Percentiles rank a stretch among this genome's conserved stretches.
Conservation (phyloP, 37 sponge, comb jelly and placozoan genomes). For the Eunapius fragilis region DNA sequence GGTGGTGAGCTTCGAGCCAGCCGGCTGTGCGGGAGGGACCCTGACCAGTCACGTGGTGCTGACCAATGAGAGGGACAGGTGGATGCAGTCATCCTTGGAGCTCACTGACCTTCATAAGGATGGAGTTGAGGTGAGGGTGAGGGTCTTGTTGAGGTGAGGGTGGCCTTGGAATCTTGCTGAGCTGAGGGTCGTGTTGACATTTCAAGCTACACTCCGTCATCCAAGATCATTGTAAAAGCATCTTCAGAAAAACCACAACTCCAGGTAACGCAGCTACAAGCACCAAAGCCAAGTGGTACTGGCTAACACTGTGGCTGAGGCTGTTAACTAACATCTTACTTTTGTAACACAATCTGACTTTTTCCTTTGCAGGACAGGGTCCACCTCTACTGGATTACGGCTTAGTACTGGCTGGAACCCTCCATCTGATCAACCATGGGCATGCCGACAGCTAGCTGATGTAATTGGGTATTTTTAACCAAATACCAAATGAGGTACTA, state of each 20-base stretch:
- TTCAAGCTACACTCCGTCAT: not conserved
- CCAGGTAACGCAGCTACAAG: slow-evolving; percentile 12
- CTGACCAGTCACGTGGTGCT: slow-evolving; percentile 18
- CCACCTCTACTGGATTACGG: slow-evolving; percentile 58
- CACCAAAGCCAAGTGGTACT: no score
- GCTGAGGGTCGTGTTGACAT: no score
- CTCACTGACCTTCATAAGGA: slow-evolving; percentile 17
- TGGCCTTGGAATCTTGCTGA: no score
- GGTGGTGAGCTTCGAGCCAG: not conserved
- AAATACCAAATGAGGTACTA: no score
- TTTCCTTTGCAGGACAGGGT: not conserved
- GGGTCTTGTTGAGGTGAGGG: no score
- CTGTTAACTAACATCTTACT: no score
- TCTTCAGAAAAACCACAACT: slow-evolving; percentile 57
- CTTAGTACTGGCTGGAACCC: slow-evolving; percentile 43
- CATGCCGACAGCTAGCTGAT: slow-evolving; percentile 51
- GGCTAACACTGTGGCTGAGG: no score
- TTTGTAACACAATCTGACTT: no score
- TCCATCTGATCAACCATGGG: slow-evolving; percentile 54
- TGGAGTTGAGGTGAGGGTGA: slow-evolving; percentile 4
- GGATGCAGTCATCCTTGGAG: slow-evolving; percentile 39
- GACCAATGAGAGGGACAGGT: slow-evolving; percentile 39
- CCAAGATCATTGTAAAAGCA: slow-evolving; percentile 47
- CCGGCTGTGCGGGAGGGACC: slow-evolving; percentile 39
- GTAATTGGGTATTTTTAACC: no score